Percentiles rank a stretch among this genome's conserved stretches.
These are phyloP conservation scores for Amblyraja radiata DNA, from an alignment of 2,797 vertebrate species.

Conservation along the genomic window DNA sequence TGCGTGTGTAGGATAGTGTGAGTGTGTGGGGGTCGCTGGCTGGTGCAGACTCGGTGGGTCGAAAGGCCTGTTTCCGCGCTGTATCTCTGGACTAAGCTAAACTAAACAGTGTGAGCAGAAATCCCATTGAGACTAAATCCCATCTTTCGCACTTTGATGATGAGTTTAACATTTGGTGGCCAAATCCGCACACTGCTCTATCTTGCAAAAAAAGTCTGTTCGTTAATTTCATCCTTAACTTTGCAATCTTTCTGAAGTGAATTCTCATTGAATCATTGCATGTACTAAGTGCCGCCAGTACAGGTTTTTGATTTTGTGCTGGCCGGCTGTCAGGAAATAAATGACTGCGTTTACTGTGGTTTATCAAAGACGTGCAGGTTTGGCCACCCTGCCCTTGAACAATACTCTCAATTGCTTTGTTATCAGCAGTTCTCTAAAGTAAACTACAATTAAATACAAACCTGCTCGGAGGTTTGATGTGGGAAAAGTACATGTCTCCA, in stretches of 20 bases:
- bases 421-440: conserved; percentile 25
- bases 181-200: background rate
- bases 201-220: background rate
- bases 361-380: conserved; percentile 13
- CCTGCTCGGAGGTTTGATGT: background rate
- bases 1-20: too few species aligned
- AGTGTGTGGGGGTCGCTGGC: too few species aligned
- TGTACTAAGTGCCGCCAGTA: background rate
- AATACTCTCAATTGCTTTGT: background rate
- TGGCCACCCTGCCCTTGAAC: background rate
- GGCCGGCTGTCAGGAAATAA: conserved; percentile 14
- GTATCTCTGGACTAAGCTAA: too few species aligned
- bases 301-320: background rate
- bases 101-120: background rate
- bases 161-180: background rate
- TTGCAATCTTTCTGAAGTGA: conserved; percentile 8
- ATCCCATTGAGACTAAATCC: background rate
- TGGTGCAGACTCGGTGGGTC: too few species aligned
- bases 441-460: conserved; percentile 22
- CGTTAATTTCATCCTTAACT: background rate
- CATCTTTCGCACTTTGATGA: background rate
- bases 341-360: background rate
- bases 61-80: too few species aligned
- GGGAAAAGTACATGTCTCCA: background rate
- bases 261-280: background rate